Percentiles rank a stretch among this genome's conserved stretches.
These are phyloP conservation scores for Tachycineta bicolor DNA, from an alignment of 2,113 vertebrate species.

Conservation along the genomic window DNA sequence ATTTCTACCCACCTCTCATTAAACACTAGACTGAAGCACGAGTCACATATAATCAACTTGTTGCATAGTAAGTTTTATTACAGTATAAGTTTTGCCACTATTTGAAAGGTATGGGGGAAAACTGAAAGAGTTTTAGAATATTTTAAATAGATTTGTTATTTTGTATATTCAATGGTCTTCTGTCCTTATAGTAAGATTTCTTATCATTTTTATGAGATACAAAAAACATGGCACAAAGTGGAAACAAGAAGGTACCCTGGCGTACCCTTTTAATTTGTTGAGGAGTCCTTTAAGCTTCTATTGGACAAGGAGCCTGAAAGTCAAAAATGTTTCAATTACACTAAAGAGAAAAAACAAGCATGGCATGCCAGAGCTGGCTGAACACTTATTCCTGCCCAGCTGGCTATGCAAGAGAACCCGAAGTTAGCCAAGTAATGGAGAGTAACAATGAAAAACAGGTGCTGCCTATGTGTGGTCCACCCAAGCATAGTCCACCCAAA, in stretches of 20 bases:
- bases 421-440: neutral
- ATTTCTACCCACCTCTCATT: neutral
- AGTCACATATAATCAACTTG: neutral
- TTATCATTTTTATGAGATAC: neutral
- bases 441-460: neutral
- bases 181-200: neutral
- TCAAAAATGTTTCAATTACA: neutral
- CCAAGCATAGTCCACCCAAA: neutral
- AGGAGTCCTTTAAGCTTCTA: neutral
- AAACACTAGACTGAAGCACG: neutral
- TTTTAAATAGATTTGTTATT: neutral
- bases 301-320: neutral
- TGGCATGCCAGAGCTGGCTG: neutral
- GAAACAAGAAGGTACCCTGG: neutral
- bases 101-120: neutral
- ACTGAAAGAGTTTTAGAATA: neutral
- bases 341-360: neutral
- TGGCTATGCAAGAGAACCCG: neutral
- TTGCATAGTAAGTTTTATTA: neutral
- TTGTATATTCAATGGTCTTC: neutral
- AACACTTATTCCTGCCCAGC: neutral
- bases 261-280: neutral
- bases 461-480: neutral
- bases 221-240: neutral
- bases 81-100: neutral